Evolutionary conservation across 2,888 invertebrate genomes (phyloP).

Genomic region (Tholera decimalis): DNA sequence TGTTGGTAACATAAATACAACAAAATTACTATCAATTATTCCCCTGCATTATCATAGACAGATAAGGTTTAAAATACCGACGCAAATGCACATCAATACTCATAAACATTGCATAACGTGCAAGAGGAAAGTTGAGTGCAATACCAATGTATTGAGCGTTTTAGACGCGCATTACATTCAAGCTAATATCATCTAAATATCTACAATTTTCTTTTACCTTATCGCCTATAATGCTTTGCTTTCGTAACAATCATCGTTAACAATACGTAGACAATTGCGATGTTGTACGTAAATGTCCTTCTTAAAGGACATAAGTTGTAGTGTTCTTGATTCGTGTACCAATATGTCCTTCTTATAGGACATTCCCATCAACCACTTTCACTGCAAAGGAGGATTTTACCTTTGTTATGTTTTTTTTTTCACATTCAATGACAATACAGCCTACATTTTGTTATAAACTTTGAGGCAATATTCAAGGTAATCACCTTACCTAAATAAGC

Average conservation of each 20-base stretch:
- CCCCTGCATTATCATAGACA: slow-evolving; percentile 5
- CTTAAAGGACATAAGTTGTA: not conserved
- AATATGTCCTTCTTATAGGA: not conserved
- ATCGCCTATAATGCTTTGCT: slow-evolving; percentile 6
- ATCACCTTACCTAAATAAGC: too few species aligned
- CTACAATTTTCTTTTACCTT: slow-evolving; percentile 16
- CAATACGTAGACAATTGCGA: not conserved
- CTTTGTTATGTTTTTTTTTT: slow-evolving; percentile 5
- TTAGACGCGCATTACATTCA: slow-evolving; percentile 20
- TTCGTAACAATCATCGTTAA: not conserved
- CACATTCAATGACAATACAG: too few species aligned
- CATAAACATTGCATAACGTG: slow-evolving; percentile 40
- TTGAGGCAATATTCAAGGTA: too few species aligned
- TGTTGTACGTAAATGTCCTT: slow-evolving; percentile 8
- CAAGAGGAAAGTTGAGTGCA: slow-evolving; percentile 43
- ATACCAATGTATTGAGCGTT: slow-evolving; percentile 11
- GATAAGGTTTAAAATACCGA: slow-evolving; percentile 33
- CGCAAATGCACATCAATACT: slow-evolving; percentile 45
- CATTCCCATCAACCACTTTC: not conserved
- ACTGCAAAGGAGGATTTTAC: slow-evolving; percentile 2
- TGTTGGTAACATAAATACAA: too few species aligned
- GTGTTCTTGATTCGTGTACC: not conserved
- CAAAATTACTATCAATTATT: too few species aligned
- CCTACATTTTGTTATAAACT: too few species aligned
- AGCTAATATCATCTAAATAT: slow-evolving; percentile 2